phyloP scores from a whole-genome alignment of 2,797 vertebrate genomes.

The Sitta carolinensis region DNA sequence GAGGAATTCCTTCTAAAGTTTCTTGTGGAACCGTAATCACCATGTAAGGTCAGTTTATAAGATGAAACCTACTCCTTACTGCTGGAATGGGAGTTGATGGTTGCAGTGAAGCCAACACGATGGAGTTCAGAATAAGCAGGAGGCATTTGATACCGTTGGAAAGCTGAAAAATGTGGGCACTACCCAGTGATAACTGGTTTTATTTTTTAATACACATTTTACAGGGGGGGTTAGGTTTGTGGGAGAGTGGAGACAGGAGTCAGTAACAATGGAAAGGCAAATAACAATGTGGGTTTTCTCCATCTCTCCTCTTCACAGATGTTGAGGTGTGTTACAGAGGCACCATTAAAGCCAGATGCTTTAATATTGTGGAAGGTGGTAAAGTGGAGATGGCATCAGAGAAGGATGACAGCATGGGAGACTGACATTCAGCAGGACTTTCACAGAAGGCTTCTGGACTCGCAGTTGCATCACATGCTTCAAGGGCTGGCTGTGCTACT shows the following conservation, averaged over 20 bases:
- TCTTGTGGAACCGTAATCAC: neutral
- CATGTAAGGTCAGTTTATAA: neutral
- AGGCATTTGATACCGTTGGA: neutral
- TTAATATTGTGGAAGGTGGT: neutral
- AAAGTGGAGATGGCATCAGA: neutral
- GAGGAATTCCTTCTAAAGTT: neutral
- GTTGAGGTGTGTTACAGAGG: neutral
- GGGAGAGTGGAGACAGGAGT: neutral
- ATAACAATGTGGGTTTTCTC: neutral
- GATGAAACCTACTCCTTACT: neutral
- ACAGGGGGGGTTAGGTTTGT: neutral
- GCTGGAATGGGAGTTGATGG: neutral
- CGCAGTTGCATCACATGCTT: accelerated
- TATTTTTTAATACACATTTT: neutral
- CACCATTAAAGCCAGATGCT: neutral
- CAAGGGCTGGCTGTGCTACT: neutral
- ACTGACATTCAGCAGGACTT: neutral
- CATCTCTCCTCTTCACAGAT: neutral
- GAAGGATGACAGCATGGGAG: neutral
- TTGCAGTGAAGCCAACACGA: neutral
- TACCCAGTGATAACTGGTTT: neutral
- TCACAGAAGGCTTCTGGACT: neutral
- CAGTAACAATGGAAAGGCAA: neutral
- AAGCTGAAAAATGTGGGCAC: neutral
- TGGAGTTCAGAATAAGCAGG: neutral